Evolutionary conservation across 2,888 invertebrate genomes (phyloP).

Genomic region (Shargacucullia verbasci): DNA sequence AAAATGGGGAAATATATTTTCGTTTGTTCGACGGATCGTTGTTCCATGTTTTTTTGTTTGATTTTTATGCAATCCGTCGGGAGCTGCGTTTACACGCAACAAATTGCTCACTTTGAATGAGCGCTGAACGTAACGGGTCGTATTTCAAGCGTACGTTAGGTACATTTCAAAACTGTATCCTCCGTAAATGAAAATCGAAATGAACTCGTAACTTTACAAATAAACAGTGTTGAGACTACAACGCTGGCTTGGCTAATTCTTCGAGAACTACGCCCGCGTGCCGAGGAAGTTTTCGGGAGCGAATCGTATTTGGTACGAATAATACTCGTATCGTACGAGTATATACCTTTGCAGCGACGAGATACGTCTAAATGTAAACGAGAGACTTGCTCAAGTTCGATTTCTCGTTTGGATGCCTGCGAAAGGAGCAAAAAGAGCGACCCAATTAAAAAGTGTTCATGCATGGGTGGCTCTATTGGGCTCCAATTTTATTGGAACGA

Average conservation of each 20-base stretch:
- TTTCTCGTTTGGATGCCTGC: conserved; percentile 78
- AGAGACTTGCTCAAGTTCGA: conserved; percentile 76
- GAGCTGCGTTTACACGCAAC: conserved; percentile 80
- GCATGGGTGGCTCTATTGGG: conserved; percentile 85
- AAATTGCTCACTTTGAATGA: conserved; percentile 82
- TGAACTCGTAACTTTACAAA: conserved; percentile 40
- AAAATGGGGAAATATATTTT: conserved; percentile 85
- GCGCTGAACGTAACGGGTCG: conserved; percentile 45
- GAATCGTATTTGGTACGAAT: conserved; percentile 15
- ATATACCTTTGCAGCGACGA: conserved; percentile 12
- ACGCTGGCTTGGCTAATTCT: conserved; percentile 47
- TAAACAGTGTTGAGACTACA: conserved; percentile 46
- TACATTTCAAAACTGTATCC: conserved; percentile 13
- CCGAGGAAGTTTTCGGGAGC: conserved; percentile 33
- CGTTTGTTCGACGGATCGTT: conserved; percentile 77
- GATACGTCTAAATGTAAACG: conserved; percentile 52
- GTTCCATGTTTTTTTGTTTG: conserved; percentile 77
- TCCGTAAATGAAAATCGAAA: conserved; percentile 2
- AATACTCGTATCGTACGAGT: conserved; percentile 8
- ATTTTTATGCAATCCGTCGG: conserved; percentile 82
- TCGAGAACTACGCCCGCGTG: conserved; percentile 34
- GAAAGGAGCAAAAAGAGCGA: conserved; percentile 82
- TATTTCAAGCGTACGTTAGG: conserved; percentile 36
- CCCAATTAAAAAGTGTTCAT: conserved; percentile 88
- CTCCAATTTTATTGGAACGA: conserved; percentile 87